phyloP scores from a whole-genome alignment of 2,888 invertebrate genomes.

The Pollenia angustigena region DNA sequence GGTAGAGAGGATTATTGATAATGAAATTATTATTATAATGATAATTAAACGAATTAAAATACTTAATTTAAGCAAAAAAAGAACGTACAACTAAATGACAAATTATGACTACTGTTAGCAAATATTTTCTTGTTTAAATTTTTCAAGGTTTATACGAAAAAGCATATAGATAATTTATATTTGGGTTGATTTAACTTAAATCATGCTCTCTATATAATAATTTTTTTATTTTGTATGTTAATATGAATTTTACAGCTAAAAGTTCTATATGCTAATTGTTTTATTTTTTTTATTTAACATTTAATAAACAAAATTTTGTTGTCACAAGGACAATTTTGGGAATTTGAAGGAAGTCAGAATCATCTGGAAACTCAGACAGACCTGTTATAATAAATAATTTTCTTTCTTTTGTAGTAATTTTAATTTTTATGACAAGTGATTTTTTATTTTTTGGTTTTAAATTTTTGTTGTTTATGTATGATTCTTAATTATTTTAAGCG shows the following conservation, averaged over 20 bases:
- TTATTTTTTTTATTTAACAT: slow-evolving; percentile 17
- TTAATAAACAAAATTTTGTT: slow-evolving; percentile 30
- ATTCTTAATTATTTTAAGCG: slow-evolving; percentile 64
- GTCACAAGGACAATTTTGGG: neutral
- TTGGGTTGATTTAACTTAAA: slow-evolving; percentile 62
- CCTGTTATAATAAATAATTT: too few relatives aligned
- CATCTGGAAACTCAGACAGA: neutral
- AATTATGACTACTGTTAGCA: slow-evolving; percentile 48
- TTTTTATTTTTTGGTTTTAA: slow-evolving; percentile 13
- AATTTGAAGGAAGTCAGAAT: neutral
- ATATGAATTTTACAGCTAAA: slow-evolving; percentile 71
- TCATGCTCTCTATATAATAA: slow-evolving; percentile 67
- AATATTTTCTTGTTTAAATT: slow-evolving; percentile 32
- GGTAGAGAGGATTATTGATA: slow-evolving; percentile 6
- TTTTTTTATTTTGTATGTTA: slow-evolving; percentile 49
- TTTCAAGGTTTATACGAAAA: slow-evolving; percentile 38
- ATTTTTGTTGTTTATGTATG: slow-evolving; percentile 31
- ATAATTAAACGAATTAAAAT: slow-evolving; percentile 13
- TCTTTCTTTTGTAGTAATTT: neutral
- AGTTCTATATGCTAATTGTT: slow-evolving; percentile 63
- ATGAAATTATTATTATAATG: slow-evolving; percentile 50
- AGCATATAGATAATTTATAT: slow-evolving; percentile 56
- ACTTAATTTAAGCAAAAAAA: slow-evolving; percentile 26
- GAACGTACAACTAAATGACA: slow-evolving; percentile 24
- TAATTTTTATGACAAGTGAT: slow-evolving; percentile 3